These are phyloP conservation scores for Cremastinae sp. DNA, from an alignment of 2,888 invertebrate species.

Conservation along the genomic window DNA sequence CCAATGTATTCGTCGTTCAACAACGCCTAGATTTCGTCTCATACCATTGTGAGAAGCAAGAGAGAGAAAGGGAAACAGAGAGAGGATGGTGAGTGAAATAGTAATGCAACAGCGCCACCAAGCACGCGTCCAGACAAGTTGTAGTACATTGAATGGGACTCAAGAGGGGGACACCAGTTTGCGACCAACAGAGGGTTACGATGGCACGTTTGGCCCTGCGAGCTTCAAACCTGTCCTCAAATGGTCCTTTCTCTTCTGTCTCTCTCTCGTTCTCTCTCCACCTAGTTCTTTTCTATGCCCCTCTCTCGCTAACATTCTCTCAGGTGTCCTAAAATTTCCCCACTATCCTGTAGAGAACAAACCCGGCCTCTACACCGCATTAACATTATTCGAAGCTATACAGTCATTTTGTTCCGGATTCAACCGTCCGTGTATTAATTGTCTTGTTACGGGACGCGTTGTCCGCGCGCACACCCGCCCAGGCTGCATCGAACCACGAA, in stretches of 20 bases:
- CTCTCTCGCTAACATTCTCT: slow-evolving; percentile 9
- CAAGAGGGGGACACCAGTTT: slow-evolving; percentile 30
- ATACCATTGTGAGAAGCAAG: neutral
- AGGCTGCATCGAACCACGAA: slow-evolving; percentile 31
- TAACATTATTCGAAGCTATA: slow-evolving; percentile 31
- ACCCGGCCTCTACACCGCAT: slow-evolving; percentile 37
- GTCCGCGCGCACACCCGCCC: slow-evolving; percentile 49
- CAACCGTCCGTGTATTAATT: slow-evolving; percentile 75
- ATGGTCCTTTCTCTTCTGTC: neutral
- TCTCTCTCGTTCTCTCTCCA: slow-evolving; percentile 10
- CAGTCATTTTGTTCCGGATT: slow-evolving; percentile 47
- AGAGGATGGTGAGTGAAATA: slow-evolving; percentile 49
- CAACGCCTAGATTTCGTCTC: slow-evolving; percentile 21
- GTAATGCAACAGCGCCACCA: slow-evolving; percentile 44
- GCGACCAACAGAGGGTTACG: neutral
- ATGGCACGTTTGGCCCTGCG: slow-evolving; percentile 31
- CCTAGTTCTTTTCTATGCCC: no score
- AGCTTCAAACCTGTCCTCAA: slow-evolving; percentile 5
- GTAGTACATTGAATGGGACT: slow-evolving; percentile 24
- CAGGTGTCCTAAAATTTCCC: slow-evolving; percentile 10
- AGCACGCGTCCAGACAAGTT: slow-evolving; percentile 27
- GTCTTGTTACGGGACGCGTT: slow-evolving; percentile 75
- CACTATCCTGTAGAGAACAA: slow-evolving; percentile 21
- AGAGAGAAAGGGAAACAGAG: slow-evolving; percentile 30
- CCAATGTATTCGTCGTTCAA: slow-evolving; percentile 57